phyloP scores from a whole-genome alignment of 2,888 invertebrate species.

The Smittia aterrima region DNA sequence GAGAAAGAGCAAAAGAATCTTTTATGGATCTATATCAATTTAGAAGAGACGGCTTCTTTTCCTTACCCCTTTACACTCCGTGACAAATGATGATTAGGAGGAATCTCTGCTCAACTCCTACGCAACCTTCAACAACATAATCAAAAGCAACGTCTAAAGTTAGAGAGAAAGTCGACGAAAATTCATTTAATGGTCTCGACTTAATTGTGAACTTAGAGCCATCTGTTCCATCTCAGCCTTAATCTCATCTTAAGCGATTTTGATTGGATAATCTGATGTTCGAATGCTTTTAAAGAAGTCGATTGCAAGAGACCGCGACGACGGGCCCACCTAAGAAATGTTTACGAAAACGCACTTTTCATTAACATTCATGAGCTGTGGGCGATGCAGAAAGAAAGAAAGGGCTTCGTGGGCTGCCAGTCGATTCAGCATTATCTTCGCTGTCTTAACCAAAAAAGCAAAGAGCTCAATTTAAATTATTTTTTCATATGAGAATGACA shows the following conservation, averaged over 20 bases:
- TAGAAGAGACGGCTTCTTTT: background rate
- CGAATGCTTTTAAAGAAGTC: background rate
- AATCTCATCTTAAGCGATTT: background rate
- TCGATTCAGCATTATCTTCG: background rate
- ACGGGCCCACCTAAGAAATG: background rate
- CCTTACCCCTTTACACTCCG: background rate
- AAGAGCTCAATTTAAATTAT: background rate
- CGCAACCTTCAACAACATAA: constrained; percentile 14
- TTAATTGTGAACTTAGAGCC: too few relatives aligned
- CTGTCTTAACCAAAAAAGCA: background rate
- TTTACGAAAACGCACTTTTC: constrained; percentile 14
- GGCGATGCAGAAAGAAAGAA: too few relatives aligned
- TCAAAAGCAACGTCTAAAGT: background rate
- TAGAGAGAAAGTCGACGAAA: constrained; percentile 17
- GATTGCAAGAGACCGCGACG: too few relatives aligned
- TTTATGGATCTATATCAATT: background rate
- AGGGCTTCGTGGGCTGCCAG: too few relatives aligned
- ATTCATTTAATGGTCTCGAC: background rate
- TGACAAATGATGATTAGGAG: constrained; percentile 13
- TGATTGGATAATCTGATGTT: background rate
- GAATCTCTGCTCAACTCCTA: background rate
- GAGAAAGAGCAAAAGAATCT: background rate
- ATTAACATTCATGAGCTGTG: background rate
- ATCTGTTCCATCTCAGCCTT: background rate
- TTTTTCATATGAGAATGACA: background rate